Conservation (phyloP, 1,140 invertebrate species). For the Papilio polytes region DNA sequence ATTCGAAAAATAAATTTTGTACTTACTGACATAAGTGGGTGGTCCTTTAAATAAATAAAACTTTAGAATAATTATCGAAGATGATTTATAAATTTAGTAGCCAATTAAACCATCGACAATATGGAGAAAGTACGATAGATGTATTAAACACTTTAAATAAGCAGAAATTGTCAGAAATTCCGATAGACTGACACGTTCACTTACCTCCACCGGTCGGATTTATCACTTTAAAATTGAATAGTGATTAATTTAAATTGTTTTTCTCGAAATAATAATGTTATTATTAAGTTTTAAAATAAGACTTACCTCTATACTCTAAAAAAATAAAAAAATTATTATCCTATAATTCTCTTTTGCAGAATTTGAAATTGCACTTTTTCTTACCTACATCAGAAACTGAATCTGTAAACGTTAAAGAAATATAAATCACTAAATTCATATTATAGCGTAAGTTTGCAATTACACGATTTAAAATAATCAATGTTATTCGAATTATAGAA, state of each 20-base stretch:
- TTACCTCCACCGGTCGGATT: not conserved
- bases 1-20: not conserved
- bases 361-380: not conserved
- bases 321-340: not conserved
- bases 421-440: not conserved
- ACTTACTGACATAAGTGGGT: not conserved
- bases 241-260: too few species aligned
- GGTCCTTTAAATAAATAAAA: not conserved
- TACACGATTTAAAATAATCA: too few species aligned
- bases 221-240: not conserved
- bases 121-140: too few species aligned
- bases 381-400: slow-evolving; percentile 1
- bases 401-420: not conserved
- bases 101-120: too few species aligned
- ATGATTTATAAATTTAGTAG: too few species aligned
- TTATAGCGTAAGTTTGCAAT: too few species aligned
- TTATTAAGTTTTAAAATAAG: not conserved
- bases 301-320: not conserved
- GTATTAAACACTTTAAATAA: too few species aligned
- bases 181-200: not conserved
- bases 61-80: not conserved
- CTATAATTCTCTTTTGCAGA: not conserved
- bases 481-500: not conserved
- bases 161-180: too few species aligned
- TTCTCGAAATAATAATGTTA: not conserved